Conservation (phyloP, 2,797 vertebrate species). For the Sebastes steindachneri region DNA sequence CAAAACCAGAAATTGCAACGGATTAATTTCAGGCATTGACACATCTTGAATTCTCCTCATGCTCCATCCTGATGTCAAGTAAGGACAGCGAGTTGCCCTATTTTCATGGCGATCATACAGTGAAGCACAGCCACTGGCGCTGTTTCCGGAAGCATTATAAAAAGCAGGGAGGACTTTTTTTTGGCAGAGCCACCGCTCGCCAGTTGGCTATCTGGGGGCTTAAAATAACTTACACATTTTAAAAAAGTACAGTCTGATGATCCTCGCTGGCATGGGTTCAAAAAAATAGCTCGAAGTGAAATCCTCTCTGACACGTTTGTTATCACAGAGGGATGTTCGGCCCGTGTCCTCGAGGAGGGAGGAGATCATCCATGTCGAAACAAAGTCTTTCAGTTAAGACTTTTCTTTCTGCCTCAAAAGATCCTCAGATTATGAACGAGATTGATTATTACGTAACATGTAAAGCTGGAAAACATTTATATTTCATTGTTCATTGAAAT, state of each 20-base stretch:
- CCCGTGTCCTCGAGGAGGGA: slow-evolving; percentile 4
- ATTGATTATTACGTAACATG: slow-evolving; percentile 14
- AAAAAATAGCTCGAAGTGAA: slow-evolving; percentile 28
- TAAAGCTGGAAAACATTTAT: neutral
- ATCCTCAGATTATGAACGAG: slow-evolving; percentile 5
- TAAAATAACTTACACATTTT: slow-evolving; percentile 51
- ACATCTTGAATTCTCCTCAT: slow-evolving; percentile 31
- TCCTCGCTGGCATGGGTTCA: slow-evolving; percentile 40
- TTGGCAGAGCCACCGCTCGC: slow-evolving; percentile 42
- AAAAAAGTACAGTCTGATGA: slow-evolving; percentile 50
- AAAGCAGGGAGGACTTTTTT: slow-evolving; percentile 53
- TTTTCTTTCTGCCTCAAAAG: slow-evolving; percentile 1
- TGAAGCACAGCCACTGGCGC: slow-evolving; percentile 47
- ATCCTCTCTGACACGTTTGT: slow-evolving; percentile 27
- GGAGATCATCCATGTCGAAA: neutral
- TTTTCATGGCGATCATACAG: slow-evolving; percentile 53
- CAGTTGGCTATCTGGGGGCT: slow-evolving; percentile 51
- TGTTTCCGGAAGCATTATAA: slow-evolving; percentile 50
- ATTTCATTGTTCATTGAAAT: neutral
- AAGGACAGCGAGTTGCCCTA: slow-evolving; percentile 52
- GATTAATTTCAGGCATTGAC: slow-evolving; percentile 39
- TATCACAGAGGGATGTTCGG: slow-evolving; percentile 18
- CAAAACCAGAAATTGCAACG: slow-evolving; percentile 15
- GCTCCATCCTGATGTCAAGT: slow-evolving; percentile 27
- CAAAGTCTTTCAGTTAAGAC: slow-evolving; percentile 16